Conservation (phyloP, 23 tunicate species). For the Ciona savignyi region DNA sequence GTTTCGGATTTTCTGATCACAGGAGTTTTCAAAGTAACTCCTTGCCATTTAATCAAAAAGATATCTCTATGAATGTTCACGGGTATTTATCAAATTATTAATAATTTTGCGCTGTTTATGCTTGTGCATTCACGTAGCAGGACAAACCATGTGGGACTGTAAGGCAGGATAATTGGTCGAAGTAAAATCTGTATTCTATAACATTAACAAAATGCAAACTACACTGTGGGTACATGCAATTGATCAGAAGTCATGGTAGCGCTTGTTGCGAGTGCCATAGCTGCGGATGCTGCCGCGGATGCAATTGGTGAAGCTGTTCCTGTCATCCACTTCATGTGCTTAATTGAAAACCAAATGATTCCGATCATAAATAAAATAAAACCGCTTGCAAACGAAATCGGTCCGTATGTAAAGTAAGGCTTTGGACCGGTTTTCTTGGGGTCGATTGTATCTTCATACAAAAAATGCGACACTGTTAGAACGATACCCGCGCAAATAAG, state of each 20-base stretch:
- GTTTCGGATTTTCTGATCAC: no score
- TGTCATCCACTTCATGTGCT: constrained; percentile 57
- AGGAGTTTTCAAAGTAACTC: no score
- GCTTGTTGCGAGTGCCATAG: constrained; percentile 31
- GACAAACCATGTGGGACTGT: no score
- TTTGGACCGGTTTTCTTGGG: constrained; percentile 2
- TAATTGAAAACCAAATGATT: constrained; percentile 70
- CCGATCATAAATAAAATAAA: constrained; percentile 57
- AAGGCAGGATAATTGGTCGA: no score
- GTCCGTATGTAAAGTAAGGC: constrained; percentile 81
- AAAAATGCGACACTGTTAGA: constrained; percentile 59
- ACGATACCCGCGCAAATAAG: constrained; percentile 46
- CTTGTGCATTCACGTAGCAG: no score
- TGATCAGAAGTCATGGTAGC: constrained; percentile 38
- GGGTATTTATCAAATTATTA: no score
- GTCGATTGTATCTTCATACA: constrained; percentile 40
- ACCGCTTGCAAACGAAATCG: constrained; percentile 57
- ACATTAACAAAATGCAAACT: no score
- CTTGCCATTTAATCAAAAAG: no score
- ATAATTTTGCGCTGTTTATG: no score
- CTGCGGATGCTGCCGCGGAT: constrained; percentile 53
- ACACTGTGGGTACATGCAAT: no score
- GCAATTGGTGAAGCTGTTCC: constrained; percentile 83
- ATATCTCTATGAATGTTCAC: no score
- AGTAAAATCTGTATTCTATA: no score